Base-by-base conservation (phyloP, 2,113 vertebrate genomes). In the Dissostichus mawsoni region DNA sequence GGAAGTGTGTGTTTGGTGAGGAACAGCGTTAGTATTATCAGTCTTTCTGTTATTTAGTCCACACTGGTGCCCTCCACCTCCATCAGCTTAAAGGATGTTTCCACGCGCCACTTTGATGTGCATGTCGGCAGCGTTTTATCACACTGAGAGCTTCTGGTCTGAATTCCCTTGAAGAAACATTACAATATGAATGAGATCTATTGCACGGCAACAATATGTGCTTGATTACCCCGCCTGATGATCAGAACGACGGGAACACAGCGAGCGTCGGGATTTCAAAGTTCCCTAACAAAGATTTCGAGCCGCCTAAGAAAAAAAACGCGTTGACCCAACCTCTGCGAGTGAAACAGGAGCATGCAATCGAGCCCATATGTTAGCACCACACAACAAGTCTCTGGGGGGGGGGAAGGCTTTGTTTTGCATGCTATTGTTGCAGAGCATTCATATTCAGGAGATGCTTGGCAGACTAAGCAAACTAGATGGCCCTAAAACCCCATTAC, bases 181-280 rank as follows among this genome's bases (percentile, higher is more conserved):
- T 89, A 76, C 41, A 92, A 92, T 87, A 88, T 89, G 83, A 91
- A 93, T 92, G 78, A 85, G 55, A 76, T 82, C 48, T 82, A 61
- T 77, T 76, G 81, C 69, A 63, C 44, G 1, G 50, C 41, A 69
- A 82, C 73, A 85, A 81, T 72, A 45, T 64, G 57, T 48, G 69
- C 41, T 73, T 86, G 75, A 89, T 89, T 88, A 62, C 74, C 25
- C 18, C n/a, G 53, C 73, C 50, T 23, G 67, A 69, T 81, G 76
- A 85, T 86, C 63, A 79, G 45, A 69, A 76, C 12, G 29, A 64
- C 16, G 11, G 70, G 11, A 78, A 56, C 81, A 23, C 25, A 69
- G 44, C 8, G 80, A 64, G 74, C 36, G 48, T 11, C 48, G 29
- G 45, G 47, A 56, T 76, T 63, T 66, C 14, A 57, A 25, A n/a